A percentile compares a stretch with the other conserved stretches of the same genome.
phyloP scores from a whole-genome alignment of 2,888 invertebrate genomes.

The Aromia moschata region DNA sequence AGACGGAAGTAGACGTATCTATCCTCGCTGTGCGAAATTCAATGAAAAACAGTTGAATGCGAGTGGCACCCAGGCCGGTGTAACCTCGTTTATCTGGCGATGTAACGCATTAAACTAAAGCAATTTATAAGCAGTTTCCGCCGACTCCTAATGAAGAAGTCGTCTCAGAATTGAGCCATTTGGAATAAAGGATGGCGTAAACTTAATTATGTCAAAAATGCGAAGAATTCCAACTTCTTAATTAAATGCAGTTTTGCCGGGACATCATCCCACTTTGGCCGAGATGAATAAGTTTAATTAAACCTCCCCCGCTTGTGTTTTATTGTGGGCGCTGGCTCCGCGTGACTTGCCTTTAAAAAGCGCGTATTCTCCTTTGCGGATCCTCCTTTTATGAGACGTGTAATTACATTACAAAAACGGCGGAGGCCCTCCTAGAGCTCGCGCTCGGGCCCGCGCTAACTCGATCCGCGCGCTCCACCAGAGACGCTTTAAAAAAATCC shows the following conservation, averaged over 20 bases:
- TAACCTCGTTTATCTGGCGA: not conserved
- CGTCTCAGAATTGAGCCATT: constrained; percentile 59
- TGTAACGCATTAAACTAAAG: constrained; percentile 25
- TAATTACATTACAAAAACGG: constrained; percentile 37
- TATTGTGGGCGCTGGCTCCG: constrained; percentile 54
- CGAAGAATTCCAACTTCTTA: constrained; percentile 63
- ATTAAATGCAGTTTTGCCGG: constrained; percentile 63
- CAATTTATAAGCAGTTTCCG: constrained; percentile 32
- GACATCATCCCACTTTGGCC: constrained; percentile 60
- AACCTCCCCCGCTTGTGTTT: constrained; percentile 63
- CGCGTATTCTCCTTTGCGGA: constrained; percentile 37
- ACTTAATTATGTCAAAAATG: constrained; percentile 65
- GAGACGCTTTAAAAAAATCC: constrained; percentile 8
- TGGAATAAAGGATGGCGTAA: constrained; percentile 59
- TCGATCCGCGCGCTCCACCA: constrained; percentile 10
- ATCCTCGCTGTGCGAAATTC: too few relatives aligned
- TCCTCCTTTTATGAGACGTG: constrained; percentile 33
- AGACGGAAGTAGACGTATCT: too few relatives aligned
- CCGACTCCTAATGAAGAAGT: constrained; percentile 41
- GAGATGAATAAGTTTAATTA: constrained; percentile 66
- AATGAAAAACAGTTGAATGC: too few relatives aligned
- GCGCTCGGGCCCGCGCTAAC: constrained; percentile 9
- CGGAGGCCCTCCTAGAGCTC: constrained; percentile 14
- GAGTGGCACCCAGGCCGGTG: too few relatives aligned
- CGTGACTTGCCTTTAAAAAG: constrained; percentile 45